Evolutionary conservation across 2,113 vertebrate genomes (phyloP).

Genomic region (Columba janthina): DNA sequence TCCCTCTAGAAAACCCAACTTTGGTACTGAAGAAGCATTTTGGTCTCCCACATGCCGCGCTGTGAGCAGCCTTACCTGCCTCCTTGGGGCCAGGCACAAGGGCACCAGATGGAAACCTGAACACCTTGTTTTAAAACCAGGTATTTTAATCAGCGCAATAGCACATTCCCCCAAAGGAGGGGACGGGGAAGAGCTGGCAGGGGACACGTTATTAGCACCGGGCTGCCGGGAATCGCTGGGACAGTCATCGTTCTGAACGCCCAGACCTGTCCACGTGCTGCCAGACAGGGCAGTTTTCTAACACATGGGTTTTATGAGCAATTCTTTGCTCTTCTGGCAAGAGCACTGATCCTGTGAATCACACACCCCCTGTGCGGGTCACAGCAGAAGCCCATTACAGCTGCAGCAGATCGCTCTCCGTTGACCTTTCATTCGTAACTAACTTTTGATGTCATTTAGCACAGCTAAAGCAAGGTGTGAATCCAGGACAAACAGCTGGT

Average conservation of each 20-base stretch:
- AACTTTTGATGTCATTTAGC: constrained; percentile 9
- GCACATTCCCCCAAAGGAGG: neutral
- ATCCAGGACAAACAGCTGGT: constrained; percentile 9
- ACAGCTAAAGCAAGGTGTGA: neutral
- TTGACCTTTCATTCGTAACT: neutral
- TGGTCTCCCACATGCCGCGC: fast-evolving
- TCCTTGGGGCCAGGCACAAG: neutral
- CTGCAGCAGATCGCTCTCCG: neutral
- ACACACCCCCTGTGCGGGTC: neutral
- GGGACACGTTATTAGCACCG: fast-evolving
- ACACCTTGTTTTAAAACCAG: neutral
- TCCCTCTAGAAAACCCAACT: neutral
- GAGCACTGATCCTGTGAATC: neutral
- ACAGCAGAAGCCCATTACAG: constrained; percentile 8
- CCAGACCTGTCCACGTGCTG: neutral
- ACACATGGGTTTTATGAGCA: neutral
- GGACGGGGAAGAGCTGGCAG: neutral
- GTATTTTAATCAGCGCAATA: neutral
- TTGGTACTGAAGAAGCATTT: neutral
- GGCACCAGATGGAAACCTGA: neutral
- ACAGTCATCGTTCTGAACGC: neutral
- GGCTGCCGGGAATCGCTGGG: neutral
- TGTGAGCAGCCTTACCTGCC: neutral
- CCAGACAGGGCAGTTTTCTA: neutral
- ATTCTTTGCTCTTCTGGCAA: neutral